Evolutionary conservation across 2,888 invertebrate species (phyloP).

Genomic region (Campoletis raptor): DNA sequence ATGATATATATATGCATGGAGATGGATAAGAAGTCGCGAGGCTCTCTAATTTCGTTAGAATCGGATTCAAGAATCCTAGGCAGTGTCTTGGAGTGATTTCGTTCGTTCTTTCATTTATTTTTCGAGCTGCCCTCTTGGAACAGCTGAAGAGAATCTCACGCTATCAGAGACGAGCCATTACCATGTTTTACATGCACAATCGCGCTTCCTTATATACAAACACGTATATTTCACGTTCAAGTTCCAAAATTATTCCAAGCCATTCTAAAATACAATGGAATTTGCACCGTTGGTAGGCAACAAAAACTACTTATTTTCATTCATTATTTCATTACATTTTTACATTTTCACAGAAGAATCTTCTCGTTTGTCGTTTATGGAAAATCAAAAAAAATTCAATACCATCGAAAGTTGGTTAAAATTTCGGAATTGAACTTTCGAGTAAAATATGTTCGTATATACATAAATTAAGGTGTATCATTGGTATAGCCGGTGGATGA

Average conservation of each 20-base stretch:
- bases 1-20: slow-evolving; percentile 32
- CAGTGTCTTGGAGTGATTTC: slow-evolving; percentile 71
- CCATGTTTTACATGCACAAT: slow-evolving; percentile 24
- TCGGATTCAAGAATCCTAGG: slow-evolving; percentile 78
- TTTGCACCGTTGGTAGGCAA: no score
- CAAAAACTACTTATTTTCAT: no score
- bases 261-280: background rate
- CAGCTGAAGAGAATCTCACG: slow-evolving; percentile 64
- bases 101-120: slow-evolving; percentile 45
- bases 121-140: slow-evolving; percentile 49
- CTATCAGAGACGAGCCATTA: slow-evolving; percentile 47
- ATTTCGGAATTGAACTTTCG: background rate
- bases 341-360: no score
- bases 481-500: slow-evolving; percentile 18
- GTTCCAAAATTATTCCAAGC: background rate
- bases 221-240: no score
- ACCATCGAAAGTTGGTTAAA: background rate
- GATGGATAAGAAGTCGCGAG: slow-evolving; percentile 47
- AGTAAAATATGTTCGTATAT: background rate
- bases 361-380: background rate
- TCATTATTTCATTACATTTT: no score
- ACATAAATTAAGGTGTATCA: background rate
- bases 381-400: background rate
- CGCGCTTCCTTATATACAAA: background rate
- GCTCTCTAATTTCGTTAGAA: slow-evolving; percentile 83